Evolutionary conservation across 2,113 vertebrate species (phyloP), one percentile per base, ranked within the genome.

Genomic region (Oncorhynchus tshawytscha): DNA sequence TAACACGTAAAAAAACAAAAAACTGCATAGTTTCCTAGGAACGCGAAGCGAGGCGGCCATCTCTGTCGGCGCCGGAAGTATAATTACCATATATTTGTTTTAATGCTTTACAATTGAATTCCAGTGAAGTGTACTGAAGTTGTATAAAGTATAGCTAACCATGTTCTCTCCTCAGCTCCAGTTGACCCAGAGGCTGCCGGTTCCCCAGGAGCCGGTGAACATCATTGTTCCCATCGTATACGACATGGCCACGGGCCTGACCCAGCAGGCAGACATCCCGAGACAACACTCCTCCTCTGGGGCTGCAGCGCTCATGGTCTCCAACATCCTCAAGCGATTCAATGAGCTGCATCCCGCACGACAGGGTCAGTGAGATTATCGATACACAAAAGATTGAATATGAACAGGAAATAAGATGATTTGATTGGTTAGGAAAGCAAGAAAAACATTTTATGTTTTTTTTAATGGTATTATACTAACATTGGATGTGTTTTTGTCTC

Each of bases 181-280:
- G 88, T 92, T 99, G 88, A 99, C 98, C 79, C 98, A 99, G 94
- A 96, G 98, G 85, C 91, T 96, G 48, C 93, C 95, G 7, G 95
- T 95, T 81, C 93, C 94, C 64, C 96, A 96, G 93, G 98, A 99
- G 84, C 95, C 95, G 66, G 89, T 97, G 90, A 99, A 94, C 92
- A 98, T 99, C 90, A 99, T 99, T 74, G 98, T 99, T 74, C 98
- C 98, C 78, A 99, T 99, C 79, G 98, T 99, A 90, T 99, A 99
- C 85, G 98, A 99, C 90, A 99, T 99, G 97, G 96, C 97, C 85
- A 97, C 96, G 12, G 96, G 97, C 75, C 95, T 98, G 81, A 99
- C 98, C 1, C 98, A 99, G 91, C 98, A 99, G 92, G 98, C 97
- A 68, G 97, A 99, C 93, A 99, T 99, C 91, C 98, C 98, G 71